These are phyloP conservation scores for Dicyrtoma fusca DNA, from an alignment of 2,888 invertebrate species.

Conservation along the genomic window DNA sequence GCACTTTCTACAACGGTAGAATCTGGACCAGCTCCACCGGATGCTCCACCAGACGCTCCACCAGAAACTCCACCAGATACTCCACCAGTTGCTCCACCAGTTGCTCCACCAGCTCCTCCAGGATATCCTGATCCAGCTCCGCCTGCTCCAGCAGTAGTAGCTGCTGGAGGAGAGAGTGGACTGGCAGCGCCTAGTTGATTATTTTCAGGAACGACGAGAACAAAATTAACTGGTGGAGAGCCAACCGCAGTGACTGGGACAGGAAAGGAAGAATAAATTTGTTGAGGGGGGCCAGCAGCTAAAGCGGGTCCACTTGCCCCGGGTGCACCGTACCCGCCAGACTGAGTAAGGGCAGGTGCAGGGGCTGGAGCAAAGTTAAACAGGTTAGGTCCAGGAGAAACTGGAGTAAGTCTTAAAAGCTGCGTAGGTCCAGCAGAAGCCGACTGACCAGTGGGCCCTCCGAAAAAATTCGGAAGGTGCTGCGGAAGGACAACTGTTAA, in stretches of 20 bases:
- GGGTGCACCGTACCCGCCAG: too few species aligned
- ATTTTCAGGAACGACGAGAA: slow-evolving; percentile 17
- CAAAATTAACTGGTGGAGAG: slow-evolving; percentile 16
- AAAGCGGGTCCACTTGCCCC: neutral
- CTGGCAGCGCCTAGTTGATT: neutral
- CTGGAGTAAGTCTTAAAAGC: neutral
- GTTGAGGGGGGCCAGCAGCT: neutral
- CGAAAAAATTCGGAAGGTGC: slow-evolving; percentile 5
- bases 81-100: neutral
- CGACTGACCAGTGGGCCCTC: neutral
- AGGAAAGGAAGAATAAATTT: neutral
- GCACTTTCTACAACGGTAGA: too few species aligned
- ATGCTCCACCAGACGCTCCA: too few species aligned
- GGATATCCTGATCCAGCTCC: neutral
- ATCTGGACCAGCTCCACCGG: too few species aligned
- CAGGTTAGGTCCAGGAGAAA: neutral
- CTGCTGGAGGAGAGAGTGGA: neutral
- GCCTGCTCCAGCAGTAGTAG: neutral
- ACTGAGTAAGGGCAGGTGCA: neutral
- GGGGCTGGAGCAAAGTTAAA: neutral
- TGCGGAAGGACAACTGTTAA: slow-evolving; percentile 22
- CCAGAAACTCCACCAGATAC: neutral
- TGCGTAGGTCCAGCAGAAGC: neutral
- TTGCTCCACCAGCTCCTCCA: neutral
- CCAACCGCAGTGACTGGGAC: neutral